These are phyloP conservation scores for Liparis tanakae DNA, from an alignment of 2,797 vertebrate genomes.

Conservation along the genomic window DNA sequence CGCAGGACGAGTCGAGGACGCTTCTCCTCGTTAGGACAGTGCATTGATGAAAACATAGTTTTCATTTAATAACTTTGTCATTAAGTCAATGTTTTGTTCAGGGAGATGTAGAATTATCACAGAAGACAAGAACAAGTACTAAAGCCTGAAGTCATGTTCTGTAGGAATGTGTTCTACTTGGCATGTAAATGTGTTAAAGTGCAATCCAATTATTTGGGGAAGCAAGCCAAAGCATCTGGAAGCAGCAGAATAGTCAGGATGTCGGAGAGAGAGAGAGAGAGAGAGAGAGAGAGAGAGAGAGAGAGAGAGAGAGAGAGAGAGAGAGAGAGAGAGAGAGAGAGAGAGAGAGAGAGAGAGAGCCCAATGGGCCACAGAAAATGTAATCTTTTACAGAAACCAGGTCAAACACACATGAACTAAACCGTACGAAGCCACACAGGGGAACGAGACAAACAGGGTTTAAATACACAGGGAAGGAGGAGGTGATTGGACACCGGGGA, in stretches of 20 bases:
- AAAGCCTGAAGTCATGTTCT: not conserved
- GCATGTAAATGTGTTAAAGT: not conserved
- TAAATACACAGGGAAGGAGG: no score
- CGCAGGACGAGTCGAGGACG: constrained; percentile 14
- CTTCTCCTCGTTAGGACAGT: not conserved
- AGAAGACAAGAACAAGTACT: not conserved
- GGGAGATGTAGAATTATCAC: not conserved
- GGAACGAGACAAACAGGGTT: no score
- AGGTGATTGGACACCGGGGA: no score
- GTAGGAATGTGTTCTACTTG: not conserved
- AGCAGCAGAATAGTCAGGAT: not conserved
- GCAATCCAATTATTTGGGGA: not conserved
- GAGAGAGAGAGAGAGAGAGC: no score
- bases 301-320: no score
- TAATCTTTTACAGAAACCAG: no score
- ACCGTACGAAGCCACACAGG: no score
- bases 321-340: no score
- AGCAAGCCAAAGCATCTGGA: not conserved
- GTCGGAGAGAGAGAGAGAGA: no score
- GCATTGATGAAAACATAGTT: constrained; percentile 11
- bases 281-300: no score
- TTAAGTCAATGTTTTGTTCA: constrained; percentile 1
- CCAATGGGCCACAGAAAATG: no score
- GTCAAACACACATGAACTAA: no score
- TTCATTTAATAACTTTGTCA: not conserved